These are phyloP conservation scores for Nannoperca obscura DNA, from an alignment of 2,797 vertebrate species.

Conservation along the genomic window DNA sequence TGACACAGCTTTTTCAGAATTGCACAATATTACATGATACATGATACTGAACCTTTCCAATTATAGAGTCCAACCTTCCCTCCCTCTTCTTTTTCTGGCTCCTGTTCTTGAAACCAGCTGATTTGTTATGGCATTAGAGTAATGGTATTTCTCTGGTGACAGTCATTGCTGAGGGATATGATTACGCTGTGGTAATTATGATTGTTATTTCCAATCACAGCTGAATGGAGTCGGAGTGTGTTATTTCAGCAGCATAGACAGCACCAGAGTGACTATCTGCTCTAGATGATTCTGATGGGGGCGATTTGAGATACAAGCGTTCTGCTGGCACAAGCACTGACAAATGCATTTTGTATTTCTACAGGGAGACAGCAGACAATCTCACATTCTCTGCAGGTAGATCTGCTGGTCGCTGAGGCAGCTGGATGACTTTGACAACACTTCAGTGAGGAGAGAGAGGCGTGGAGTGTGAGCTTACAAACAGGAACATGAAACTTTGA, in stretches of 20 bases:
- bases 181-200: conserved; percentile 82
- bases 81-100: conserved; percentile 50
- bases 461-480: neutral
- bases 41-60: conserved; percentile 62
- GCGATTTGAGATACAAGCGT: conserved; percentile 64
- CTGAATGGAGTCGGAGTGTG: conserved; percentile 75
- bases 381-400: conserved; percentile 62
- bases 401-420: conserved; percentile 54
- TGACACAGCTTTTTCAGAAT: conserved; percentile 35
- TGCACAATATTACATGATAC: conserved; percentile 56
- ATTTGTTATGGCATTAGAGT: conserved; percentile 81
- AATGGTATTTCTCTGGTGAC: conserved; percentile 81
- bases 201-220: conserved; percentile 84
- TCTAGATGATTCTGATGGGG: conserved; percentile 72
- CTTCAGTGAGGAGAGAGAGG: conserved; percentile 9
- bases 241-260: conserved; percentile 72
- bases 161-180: conserved; percentile 80
- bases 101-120: conserved; percentile 72
- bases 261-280: conserved; percentile 66
- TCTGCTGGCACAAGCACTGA: conserved; percentile 72
- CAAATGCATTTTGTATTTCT: conserved; percentile 64
- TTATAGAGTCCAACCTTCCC: conserved; percentile 62
- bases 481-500: neutral
- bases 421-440: conserved; percentile 47
- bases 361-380: conserved; percentile 60